Evolutionary conservation across 2,113 vertebrate genomes (phyloP).

Genomic region (Gymnorhina tibicen): DNA sequence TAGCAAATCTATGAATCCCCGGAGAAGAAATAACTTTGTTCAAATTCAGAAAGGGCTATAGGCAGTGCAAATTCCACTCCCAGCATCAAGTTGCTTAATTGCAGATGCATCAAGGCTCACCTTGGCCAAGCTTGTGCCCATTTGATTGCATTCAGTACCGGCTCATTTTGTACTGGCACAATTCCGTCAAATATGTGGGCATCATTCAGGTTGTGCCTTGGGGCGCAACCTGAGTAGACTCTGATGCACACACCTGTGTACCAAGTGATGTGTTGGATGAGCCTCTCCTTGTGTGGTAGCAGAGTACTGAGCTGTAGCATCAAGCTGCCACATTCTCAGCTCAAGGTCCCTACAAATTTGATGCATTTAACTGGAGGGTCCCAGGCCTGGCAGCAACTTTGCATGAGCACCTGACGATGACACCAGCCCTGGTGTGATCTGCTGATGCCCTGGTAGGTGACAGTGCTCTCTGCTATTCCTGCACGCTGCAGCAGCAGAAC

Average conservation of each 20-base stretch:
- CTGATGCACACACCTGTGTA: background rate
- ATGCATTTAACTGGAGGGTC: background rate
- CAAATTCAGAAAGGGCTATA: background rate
- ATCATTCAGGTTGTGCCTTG: background rate
- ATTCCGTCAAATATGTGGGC: background rate
- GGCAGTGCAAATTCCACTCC: background rate
- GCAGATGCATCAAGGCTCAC: background rate
- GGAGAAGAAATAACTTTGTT: background rate
- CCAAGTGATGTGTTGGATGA: background rate
- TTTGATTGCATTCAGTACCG: background rate
- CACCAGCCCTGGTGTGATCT: background rate
- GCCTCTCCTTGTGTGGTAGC: background rate
- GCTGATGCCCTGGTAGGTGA: background rate
- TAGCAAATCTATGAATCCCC: background rate
- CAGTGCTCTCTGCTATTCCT: accelerated
- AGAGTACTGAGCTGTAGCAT: background rate
- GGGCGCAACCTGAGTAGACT: background rate
- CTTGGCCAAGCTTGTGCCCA: background rate
- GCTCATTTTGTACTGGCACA: background rate
- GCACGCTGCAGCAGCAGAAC: accelerated
- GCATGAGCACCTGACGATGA: background rate
- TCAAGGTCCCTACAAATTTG: background rate
- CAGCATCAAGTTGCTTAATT: background rate
- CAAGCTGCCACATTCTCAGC: background rate
- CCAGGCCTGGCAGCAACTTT: background rate